Conservation (phyloP, 2,113 vertebrate genomes). For the Propithecus coquereli region DNA sequence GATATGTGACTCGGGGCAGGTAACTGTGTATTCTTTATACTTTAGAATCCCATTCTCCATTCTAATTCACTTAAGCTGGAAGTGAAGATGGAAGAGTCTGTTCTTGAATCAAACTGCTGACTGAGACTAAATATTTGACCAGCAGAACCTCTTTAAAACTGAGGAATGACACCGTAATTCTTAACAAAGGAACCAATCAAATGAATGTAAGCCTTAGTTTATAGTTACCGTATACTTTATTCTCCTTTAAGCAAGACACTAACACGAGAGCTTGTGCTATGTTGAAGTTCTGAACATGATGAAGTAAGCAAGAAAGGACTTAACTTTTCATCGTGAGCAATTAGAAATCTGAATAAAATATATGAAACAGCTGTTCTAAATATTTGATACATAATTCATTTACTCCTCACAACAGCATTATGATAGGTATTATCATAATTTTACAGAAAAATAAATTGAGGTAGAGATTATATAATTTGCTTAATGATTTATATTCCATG, state of each 20-base stretch:
- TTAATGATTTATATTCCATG: neutral
- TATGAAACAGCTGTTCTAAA: neutral
- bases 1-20: slow-evolving; percentile 31
- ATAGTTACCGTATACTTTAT: neutral
- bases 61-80: slow-evolving; percentile 14
- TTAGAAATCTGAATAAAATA: neutral
- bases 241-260: neutral
- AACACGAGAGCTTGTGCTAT: neutral
- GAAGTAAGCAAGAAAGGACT: neutral
- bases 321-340: neutral
- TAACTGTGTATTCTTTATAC: slow-evolving; percentile 28
- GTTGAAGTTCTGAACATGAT: neutral
- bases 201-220: neutral
- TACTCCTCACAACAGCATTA: neutral
- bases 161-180: neutral
- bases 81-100: neutral
- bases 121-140: neutral
- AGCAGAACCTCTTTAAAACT: neutral
- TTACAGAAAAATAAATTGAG: neutral
- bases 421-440: neutral
- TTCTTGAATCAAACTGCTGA: neutral
- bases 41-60: slow-evolving; percentile 22
- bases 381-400: neutral
- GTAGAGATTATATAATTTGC: neutral
- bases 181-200: neutral